Conservation (phyloP, 2,797 vertebrate species). For the Xenentodon cancila region DNA sequence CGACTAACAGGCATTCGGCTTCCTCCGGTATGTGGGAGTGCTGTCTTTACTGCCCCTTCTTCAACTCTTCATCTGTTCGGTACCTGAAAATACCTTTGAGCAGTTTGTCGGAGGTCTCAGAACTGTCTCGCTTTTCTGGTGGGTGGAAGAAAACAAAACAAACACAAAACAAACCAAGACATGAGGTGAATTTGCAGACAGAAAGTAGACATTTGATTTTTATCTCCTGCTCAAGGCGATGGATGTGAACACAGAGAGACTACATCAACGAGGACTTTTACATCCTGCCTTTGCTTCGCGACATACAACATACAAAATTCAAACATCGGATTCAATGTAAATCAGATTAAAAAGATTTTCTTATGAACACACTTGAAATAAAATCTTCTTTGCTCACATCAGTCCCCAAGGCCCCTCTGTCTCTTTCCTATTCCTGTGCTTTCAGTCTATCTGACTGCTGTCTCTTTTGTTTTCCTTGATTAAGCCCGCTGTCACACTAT, state of each 20-base stretch:
- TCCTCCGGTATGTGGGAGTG: conserved; percentile 52
- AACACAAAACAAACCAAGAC: conserved; percentile 56
- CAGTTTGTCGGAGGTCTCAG: conserved; percentile 59
- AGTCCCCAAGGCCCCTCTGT: conserved; percentile 39
- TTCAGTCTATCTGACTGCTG: conserved; percentile 46
- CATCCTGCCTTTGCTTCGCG: conserved; percentile 2
- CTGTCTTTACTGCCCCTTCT: conserved; percentile 33
- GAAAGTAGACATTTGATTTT: conserved; percentile 48
- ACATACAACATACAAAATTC: conserved; percentile 7
- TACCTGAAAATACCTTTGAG: conserved; percentile 63
- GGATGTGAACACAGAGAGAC: conserved; percentile 16
- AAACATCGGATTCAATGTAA: conserved; percentile 31
- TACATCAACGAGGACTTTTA: conserved; percentile 11
- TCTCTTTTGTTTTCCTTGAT: conserved; percentile 63
- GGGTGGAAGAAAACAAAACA: conserved; percentile 58
- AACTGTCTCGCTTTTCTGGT: conserved; percentile 53
- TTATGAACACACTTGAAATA: conserved; percentile 33
- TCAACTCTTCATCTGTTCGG: conserved; percentile 25
- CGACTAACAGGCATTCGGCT: conserved; percentile 25
- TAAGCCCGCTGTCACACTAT: conserved; percentile 56
- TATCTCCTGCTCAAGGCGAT: conserved; percentile 32
- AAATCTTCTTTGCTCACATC: conserved; percentile 32
- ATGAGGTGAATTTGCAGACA: conserved; percentile 58
- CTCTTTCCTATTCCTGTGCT: conserved; percentile 58
- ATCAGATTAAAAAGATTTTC: conserved; percentile 29